Percentiles rank a stretch among this genome's conserved stretches.
These are phyloP conservation scores for Notamacropus eugenii DNA, from an alignment of 2,797 vertebrate species.

Conservation along the genomic window DNA sequence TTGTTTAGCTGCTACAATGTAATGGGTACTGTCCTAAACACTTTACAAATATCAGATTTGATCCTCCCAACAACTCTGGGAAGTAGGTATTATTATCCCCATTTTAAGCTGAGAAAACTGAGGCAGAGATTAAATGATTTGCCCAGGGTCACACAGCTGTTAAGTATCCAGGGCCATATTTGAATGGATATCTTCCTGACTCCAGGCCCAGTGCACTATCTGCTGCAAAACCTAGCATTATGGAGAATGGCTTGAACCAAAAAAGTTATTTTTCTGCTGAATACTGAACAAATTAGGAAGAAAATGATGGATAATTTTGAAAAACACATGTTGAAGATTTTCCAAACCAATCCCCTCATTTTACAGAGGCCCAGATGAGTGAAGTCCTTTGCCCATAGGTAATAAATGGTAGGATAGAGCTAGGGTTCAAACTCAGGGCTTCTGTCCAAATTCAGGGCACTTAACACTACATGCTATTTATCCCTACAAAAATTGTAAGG, in stretches of 20 bases:
- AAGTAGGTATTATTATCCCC: background rate
- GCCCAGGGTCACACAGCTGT: no score
- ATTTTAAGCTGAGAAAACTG: background rate
- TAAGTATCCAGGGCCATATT: background rate
- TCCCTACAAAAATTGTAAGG: background rate
- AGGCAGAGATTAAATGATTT: no score
- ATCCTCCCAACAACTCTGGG: background rate
- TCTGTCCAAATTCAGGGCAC: background rate
- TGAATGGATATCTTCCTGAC: background rate
- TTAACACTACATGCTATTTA: background rate
- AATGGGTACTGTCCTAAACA: background rate
- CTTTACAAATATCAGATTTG: background rate
- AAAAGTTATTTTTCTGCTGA: no score
- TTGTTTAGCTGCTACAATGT: no score
- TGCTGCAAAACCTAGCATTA: background rate
- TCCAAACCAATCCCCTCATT: background rate
- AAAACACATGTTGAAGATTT: background rate
- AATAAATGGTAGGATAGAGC: background rate
- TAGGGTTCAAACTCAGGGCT: background rate
- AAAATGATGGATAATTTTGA: background rate
- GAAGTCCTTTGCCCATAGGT: background rate
- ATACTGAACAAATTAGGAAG: background rate
- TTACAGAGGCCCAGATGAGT: background rate
- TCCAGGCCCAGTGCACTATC: background rate
- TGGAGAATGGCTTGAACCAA: no score